A percentile compares a stretch with the other conserved stretches of the same genome.
Conservation (phyloP, 2,113 vertebrate species). For the Coptodon rendalli region DNA sequence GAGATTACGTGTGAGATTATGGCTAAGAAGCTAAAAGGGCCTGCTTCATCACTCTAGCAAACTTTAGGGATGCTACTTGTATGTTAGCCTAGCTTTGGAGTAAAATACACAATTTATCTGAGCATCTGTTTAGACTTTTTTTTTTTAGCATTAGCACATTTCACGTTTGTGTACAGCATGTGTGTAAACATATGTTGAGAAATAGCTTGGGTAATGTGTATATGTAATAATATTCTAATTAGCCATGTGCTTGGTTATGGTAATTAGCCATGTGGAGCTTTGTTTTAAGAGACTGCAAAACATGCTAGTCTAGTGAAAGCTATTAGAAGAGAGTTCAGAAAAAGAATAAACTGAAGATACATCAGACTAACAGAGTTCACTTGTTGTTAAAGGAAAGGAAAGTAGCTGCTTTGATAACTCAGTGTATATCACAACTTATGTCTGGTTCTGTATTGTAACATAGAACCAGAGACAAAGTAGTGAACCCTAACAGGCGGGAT, state of each 20-base stretch:
- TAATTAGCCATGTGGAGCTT: not conserved
- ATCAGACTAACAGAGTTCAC: not conserved
- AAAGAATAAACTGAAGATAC: not conserved
- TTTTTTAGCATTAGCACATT: not conserved
- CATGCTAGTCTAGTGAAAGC: not conserved
- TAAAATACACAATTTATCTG: not conserved
- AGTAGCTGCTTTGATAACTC: not conserved
- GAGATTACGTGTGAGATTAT: not conserved
- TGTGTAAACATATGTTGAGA: not conserved
- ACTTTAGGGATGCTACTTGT: not conserved
- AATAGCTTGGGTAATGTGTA: not conserved
- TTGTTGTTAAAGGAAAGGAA: not conserved
- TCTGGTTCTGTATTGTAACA: not conserved
- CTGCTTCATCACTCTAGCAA: not conserved
- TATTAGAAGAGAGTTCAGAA: not conserved
- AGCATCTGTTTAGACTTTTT: not conserved
- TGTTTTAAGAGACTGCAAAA: not conserved
- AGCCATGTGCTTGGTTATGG: not conserved
- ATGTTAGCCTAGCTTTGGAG: not conserved
- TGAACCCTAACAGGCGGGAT: not conserved
- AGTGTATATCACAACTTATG: not conserved
- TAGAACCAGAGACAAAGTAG: not conserved
- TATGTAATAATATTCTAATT: not conserved
- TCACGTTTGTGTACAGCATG: not conserved
- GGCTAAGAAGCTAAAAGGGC: not conserved